These are phyloP conservation scores for Iselma pallidipennis DNA, from an alignment of 2,888 invertebrate genomes.

Conservation along the genomic window DNA sequence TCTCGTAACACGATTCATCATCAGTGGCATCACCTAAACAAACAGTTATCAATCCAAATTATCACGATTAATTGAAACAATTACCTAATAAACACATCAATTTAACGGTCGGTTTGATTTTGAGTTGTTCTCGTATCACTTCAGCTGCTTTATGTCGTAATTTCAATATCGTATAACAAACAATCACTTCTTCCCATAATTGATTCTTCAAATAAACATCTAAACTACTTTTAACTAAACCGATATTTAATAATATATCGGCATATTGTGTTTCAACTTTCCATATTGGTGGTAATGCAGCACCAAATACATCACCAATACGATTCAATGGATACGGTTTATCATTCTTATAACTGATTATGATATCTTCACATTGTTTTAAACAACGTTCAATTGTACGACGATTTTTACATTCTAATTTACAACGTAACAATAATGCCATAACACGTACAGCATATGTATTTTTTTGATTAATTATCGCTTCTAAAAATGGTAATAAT, in stretches of 20 bases:
- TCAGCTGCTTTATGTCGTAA: constrained; percentile 90
- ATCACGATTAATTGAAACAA: neutral
- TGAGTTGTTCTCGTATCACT: constrained; percentile 79
- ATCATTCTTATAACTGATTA: constrained; percentile 60
- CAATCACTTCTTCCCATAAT: constrained; percentile 91
- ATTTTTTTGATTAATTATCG: constrained; percentile 68
- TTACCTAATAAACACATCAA: constrained; percentile 80
- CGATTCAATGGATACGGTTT: constrained; percentile 57
- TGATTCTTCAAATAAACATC: constrained; percentile 76
- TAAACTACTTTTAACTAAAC: constrained; percentile 82
- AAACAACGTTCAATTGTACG: constrained; percentile 88
- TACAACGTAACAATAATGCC: constrained; percentile 75
- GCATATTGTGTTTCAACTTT: constrained; percentile 76
- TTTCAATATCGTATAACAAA: constrained; percentile 85
- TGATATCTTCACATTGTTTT: constrained; percentile 81
- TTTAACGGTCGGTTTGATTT: constrained; percentile 78
- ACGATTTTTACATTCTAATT: constrained; percentile 74
- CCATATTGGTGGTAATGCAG: constrained; percentile 76
- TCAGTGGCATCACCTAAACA: constrained; percentile 69
- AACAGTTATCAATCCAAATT: neutral
- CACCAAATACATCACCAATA: constrained; percentile 68
- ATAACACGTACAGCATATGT: constrained; percentile 78
- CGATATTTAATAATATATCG: constrained; percentile 77
- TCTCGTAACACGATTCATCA: constrained; percentile 78
- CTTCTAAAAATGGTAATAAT: constrained; percentile 74